Evolutionary conservation across 2,888 invertebrate species (phyloP).

Genomic region (Apomyelois bistriatella): DNA sequence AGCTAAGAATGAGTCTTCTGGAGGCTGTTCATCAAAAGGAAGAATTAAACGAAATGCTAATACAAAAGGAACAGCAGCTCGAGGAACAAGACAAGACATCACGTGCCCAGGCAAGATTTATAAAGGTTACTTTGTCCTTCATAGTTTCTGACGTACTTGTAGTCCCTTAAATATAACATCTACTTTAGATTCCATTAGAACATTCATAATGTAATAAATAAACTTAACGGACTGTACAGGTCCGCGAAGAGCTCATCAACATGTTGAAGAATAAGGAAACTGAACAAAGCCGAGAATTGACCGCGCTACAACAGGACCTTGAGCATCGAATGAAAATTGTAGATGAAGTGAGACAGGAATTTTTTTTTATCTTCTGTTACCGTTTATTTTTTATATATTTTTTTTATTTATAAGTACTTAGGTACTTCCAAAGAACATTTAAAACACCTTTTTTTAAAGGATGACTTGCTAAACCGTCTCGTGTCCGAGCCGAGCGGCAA

Average conservation of each 20-base stretch:
- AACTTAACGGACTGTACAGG: conserved; percentile 45
- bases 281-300: conserved; percentile 69
- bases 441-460: too few species aligned
- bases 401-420: too few species aligned
- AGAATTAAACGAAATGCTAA: conserved; percentile 65
- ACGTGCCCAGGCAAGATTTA: conserved; percentile 81
- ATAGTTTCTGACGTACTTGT: conserved; percentile 14
- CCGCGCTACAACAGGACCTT: conserved; percentile 62
- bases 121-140: conserved; percentile 67
- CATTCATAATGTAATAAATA: neutral
- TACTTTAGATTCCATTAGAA: neutral
- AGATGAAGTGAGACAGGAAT: conserved; percentile 60
- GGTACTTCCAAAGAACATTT: too few species aligned
- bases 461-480: too few species aligned
- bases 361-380: conserved; percentile 22
- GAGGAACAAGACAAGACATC: conserved; percentile 81
- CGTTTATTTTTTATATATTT: conserved; percentile 15
- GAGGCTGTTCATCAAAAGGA: conserved; percentile 69
- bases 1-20: conserved; percentile 62
- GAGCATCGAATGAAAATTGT: conserved; percentile 72
- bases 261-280: conserved; percentile 80
- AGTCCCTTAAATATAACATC: neutral
- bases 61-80: conserved; percentile 78
- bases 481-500: too few species aligned
- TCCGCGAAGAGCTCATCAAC: conserved; percentile 80